These are phyloP conservation scores for Octodonta nipae DNA, from an alignment of 2,888 invertebrate species.

Conservation along the genomic window DNA sequence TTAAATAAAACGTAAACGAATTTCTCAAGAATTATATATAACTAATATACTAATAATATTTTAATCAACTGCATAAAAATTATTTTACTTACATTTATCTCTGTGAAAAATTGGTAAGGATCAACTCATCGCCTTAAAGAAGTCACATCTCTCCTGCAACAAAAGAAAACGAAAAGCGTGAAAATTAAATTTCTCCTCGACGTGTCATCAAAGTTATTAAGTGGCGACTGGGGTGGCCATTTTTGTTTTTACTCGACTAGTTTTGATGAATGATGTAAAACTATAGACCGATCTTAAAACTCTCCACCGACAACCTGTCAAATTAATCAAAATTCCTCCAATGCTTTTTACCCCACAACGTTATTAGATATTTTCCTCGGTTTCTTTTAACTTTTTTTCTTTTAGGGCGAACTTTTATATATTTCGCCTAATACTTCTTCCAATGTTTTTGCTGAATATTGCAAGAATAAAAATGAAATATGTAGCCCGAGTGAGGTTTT, in stretches of 20 bases:
- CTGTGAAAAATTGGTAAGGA: no score
- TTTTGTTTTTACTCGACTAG: conserved; percentile 26
- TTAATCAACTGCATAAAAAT: no score
- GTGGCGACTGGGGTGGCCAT: conserved; percentile 26
- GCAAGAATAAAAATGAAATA: conserved; percentile 15
- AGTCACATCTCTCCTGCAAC: background rate
- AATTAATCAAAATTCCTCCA: conserved; percentile 30
- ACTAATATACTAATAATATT: no score
- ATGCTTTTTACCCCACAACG: conserved; percentile 19
- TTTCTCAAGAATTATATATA: no score
- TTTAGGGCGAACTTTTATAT: conserved; percentile 13
- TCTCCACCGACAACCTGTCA: conserved; percentile 28
- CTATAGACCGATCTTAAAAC: conserved; percentile 25
- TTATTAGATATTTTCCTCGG: conserved; percentile 24
- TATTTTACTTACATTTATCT: no score
- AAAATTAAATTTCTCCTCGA: conserved; percentile 6
- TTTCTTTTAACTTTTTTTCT: conserved; percentile 12
- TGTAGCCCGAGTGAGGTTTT: conserved; percentile 7
- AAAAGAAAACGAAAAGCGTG: conserved; percentile 1
- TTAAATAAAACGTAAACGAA: no score
- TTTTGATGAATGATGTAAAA: conserved; percentile 30
- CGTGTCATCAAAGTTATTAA: conserved; percentile 31
- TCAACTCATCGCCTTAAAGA: no score
- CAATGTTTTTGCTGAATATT: conserved; percentile 14
- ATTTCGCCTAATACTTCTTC: conserved; percentile 11